These are phyloP conservation scores for Ursus arctos DNA, from an alignment of 2,113 vertebrate genomes.

Conservation along the genomic window DNA sequence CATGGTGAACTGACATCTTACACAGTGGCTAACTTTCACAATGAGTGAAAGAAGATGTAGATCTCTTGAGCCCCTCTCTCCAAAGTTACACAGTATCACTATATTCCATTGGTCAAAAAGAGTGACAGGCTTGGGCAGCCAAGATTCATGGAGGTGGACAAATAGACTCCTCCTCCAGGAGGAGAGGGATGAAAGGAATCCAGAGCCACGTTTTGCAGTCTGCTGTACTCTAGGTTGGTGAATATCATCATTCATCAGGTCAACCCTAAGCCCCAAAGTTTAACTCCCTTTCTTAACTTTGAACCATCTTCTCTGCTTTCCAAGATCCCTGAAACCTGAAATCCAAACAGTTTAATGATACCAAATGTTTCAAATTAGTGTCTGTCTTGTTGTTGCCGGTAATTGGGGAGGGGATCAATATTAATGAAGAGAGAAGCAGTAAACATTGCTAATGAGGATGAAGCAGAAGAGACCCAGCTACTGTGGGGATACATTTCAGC, in stretches of 20 bases:
- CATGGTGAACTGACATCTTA: background rate
- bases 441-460: constrained; percentile 87
- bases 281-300: constrained; percentile 47
- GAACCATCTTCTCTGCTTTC: constrained; percentile 73
- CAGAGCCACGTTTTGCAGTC: background rate
- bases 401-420: constrained; percentile 86
- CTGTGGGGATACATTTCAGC: constrained; percentile 55
- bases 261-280: background rate
- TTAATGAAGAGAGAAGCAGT: constrained; percentile 89
- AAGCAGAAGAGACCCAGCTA: constrained; percentile 81
- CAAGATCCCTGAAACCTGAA: constrained; percentile 79
- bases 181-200: background rate
- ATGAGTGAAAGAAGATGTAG: background rate
- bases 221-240: background rate
- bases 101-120: background rate
- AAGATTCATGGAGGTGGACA: background rate
- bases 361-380: constrained; percentile 86
- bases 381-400: constrained; percentile 83
- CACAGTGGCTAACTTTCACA: background rate
- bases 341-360: constrained; percentile 85
- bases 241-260: background rate
- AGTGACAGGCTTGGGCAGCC: background rate
- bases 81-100: background rate
- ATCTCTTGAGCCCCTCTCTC: background rate
- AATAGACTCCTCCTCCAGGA: background rate